Base-by-base conservation (phyloP, 2,113 vertebrate species). In the Lates calcarifer region DNA sequence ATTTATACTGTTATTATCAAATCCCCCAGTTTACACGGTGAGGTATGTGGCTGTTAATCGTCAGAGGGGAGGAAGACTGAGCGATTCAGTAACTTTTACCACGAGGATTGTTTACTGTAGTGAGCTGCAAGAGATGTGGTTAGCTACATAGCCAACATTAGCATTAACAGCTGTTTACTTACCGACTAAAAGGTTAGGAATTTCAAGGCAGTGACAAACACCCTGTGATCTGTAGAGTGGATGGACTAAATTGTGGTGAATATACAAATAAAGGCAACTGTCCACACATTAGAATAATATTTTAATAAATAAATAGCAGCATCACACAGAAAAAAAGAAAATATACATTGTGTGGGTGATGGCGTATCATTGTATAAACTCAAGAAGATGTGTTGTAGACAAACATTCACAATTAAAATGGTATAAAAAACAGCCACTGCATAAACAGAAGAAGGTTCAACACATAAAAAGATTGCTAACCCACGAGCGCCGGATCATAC, bases 301-400 rank as follows among this genome's bases (percentile, higher is more conserved):
- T 95, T 95, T 94, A 95, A 94, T 94, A 93, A 95, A 94, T 94
- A 94, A 93, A 93, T 91, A 93, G 92, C 92, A 91, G 94, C 91
- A 87, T 92, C 92, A 94, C 93, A 92, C 81, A 87, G 65, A 92
- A 83, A 77, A 88, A 83, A 67, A 78, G 20, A 85, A 89, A 73
- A 79, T 76, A 80, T 83, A 76, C 77, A 87, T 79, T 82, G 80
- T 91, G 81, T 81, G 66, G 81, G 87, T 85, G 79, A 86, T 73
- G 80, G 68, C 57, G n/a, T 58, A 74, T 83, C 18, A 4, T 86
- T 35, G 65, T 86, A 77, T 55, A 75, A 87, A 86, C 73, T 66
- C 58, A 90, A 77, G 47, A 82, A 75, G 45, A 83, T 65, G 67
- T 86, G 75, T 79, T n/a, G 14, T 77, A 82, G 90, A 87, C 87